Conservation (phyloP, 1,140 invertebrate genomes). For the Apolygus lucorum region DNA sequence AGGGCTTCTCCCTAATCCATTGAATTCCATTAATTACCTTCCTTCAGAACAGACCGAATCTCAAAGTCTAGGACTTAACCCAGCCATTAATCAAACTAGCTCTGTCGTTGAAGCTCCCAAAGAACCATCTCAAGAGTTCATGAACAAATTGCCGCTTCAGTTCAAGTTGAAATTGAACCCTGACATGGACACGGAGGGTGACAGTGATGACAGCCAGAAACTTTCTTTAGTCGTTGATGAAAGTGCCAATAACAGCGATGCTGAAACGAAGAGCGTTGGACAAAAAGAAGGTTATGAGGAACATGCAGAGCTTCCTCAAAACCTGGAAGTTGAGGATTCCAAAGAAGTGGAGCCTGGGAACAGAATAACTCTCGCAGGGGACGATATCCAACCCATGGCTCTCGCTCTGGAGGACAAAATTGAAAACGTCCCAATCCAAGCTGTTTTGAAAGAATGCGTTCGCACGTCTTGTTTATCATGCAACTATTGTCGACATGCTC, state of each 20-base stretch:
- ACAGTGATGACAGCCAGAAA: constrained; percentile 51
- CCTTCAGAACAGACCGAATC: not conserved
- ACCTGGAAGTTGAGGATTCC: not conserved
- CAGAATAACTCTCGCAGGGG: constrained; percentile 45
- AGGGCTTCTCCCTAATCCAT: not conserved
- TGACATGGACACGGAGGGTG: constrained; percentile 44
- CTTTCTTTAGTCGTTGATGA: constrained; percentile 41
- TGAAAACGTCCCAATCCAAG: constrained; percentile 58
- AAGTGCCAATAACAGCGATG: constrained; percentile 25
- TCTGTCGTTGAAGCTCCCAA: not conserved
- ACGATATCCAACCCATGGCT: constrained; percentile 57
- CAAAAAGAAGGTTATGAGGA: constrained; percentile 10
- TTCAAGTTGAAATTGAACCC: constrained; percentile 44
- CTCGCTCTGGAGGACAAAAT: constrained; percentile 62
- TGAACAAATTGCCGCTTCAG: constrained; percentile 34
- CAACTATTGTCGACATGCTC: constrained; percentile 73
- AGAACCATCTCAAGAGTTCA: not conserved
- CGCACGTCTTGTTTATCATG: constrained; percentile 56
- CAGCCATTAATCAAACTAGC: not conserved
- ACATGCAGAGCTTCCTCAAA: not conserved
- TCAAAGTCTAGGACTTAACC: no score
- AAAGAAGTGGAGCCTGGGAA: constrained; percentile 27
- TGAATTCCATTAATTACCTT: not conserved
- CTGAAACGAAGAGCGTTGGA: constrained; percentile 19
- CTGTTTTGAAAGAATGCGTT: constrained; percentile 62